Base-by-base conservation (phyloP, 1,140 invertebrate genomes). In the Drosophila kikkawai region DNA sequence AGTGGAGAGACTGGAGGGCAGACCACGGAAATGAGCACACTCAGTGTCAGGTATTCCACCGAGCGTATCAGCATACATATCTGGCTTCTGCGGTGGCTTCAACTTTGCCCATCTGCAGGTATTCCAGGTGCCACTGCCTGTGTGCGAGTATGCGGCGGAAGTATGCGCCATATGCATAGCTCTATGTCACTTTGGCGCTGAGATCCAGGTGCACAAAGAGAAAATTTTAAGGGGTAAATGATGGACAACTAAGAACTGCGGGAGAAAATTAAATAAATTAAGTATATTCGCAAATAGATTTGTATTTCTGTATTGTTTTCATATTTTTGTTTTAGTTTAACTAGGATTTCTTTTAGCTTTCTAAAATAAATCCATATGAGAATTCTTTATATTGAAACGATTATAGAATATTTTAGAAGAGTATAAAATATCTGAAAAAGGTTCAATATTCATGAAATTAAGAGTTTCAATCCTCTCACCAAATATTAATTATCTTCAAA, bases 11-110 rank as follows among this genome's bases (percentile, higher is more conserved):
- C 34, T 42, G 36, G 65, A 37, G 76, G 57, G 42, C 65, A 59
- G 51, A 83, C 65, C 76, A 83, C 84, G 85, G 85, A 90, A 90
- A 90, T 90, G 85, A 85, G 82, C 83, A 87, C 76, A 83, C 83
- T 74, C 83, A 80, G 78, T 79, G 68, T 79, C 69, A 74, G 77
- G 69, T 80, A 74, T 79, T 74, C 69, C 70, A 74, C 70, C 70
- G 68, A 74, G 66, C 75, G 75, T 75, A 74, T 80, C 75, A 79
- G 76, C 76, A 79, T 67, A 67, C 77, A 60, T 74, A 73, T 78
- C 63, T 79, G 69, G 69, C 77, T 79, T 79, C 75, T 83, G 80
- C 56, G 75, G 80, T 61, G 59, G 79, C 73, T 48, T 41, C 61
- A 56, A 65, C 74, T 78, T 57, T 37, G 44, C 47, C 42, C 48